phyloP scores from a whole-genome alignment of 1,140 invertebrate species.

The Uloborus diversus region DNA sequence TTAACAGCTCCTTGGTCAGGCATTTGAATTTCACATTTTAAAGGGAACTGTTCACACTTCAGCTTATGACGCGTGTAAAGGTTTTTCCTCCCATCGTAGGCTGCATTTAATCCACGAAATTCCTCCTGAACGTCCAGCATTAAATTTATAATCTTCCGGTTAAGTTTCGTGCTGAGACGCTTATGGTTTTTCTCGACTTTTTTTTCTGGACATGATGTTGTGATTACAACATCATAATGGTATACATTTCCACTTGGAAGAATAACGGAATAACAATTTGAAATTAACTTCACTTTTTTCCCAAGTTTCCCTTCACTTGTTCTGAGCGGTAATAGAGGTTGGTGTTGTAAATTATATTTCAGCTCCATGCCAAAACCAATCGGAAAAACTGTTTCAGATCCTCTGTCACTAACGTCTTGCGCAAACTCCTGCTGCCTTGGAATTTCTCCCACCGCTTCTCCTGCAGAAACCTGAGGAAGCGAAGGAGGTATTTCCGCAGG shows the following conservation, averaged over 20 bases:
- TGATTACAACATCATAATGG: conserved; percentile 47
- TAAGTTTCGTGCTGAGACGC: conserved; percentile 10
- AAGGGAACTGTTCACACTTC: not conserved
- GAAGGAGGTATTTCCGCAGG: too few species aligned
- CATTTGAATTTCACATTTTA: not conserved
- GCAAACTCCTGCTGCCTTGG: too few species aligned
- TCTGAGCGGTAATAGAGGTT: not conserved
- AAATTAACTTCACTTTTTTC: conserved; percentile 4
- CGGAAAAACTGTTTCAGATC: too few species aligned
- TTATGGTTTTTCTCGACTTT: conserved; percentile 6
- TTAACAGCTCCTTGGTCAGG: not conserved
- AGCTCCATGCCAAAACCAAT: not conserved
- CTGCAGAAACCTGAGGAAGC: too few species aligned
- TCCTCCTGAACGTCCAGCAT: not conserved
- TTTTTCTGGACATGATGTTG: not conserved
- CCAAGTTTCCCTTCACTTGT: conserved; percentile 5
- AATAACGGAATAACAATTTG: conserved; percentile 8
- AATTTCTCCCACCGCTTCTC: too few species aligned
- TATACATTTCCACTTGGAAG: conserved; percentile 21
- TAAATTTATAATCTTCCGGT: conserved; percentile 20
- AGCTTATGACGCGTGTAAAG: not conserved
- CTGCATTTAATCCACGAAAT: conserved; percentile 3
- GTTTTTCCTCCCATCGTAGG: conserved; percentile 48
- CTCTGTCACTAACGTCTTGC: too few species aligned
- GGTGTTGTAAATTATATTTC: not conserved